These are phyloP conservation scores for Dolichomitus sp. DNA, from an alignment of 2,888 invertebrate species.

Conservation along the genomic window DNA sequence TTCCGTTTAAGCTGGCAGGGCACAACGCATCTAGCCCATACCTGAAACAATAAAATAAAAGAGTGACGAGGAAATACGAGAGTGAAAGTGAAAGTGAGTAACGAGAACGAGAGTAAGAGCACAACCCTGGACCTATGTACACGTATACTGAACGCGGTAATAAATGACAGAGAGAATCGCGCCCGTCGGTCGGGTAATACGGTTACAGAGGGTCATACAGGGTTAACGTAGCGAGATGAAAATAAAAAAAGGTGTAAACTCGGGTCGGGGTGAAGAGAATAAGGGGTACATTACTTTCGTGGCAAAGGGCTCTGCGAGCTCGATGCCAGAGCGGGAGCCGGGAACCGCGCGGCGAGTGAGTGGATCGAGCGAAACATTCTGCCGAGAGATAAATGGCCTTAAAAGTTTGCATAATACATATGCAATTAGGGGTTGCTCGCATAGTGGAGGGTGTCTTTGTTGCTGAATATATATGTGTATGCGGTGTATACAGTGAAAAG, in stretches of 20 bases:
- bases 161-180: conserved; percentile 35
- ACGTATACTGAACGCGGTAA: conserved; percentile 8
- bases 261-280: conserved; percentile 35
- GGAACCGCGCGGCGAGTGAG: conserved; percentile 10
- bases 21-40: conserved; percentile 5
- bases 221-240: conserved; percentile 59
- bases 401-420: conserved; percentile 71
- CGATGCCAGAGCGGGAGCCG: conserved; percentile 25
- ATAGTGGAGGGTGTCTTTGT: conserved; percentile 34
- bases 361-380: conserved; percentile 68
- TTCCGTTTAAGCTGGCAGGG: background rate
- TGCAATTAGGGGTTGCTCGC: conserved; percentile 64
- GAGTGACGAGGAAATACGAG: conserved; percentile 28
- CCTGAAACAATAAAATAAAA: conserved; percentile 32
- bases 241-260: conserved; percentile 31
- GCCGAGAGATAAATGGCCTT: conserved; percentile 68
- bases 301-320: conserved; percentile 51
- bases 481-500: conserved; percentile 19
- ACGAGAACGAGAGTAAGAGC: conserved; percentile 45
- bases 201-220: conserved; percentile 60
- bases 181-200: conserved; percentile 51
- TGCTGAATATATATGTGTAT: conserved; percentile 19
- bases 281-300: conserved; percentile 55
- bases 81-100: conserved; percentile 33
- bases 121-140: background rate